Percentiles rank a stretch among this genome's conserved stretches.
Evolutionary conservation across 2,797 vertebrate genomes (phyloP).

Genomic region (Clamator glandarius): DNA sequence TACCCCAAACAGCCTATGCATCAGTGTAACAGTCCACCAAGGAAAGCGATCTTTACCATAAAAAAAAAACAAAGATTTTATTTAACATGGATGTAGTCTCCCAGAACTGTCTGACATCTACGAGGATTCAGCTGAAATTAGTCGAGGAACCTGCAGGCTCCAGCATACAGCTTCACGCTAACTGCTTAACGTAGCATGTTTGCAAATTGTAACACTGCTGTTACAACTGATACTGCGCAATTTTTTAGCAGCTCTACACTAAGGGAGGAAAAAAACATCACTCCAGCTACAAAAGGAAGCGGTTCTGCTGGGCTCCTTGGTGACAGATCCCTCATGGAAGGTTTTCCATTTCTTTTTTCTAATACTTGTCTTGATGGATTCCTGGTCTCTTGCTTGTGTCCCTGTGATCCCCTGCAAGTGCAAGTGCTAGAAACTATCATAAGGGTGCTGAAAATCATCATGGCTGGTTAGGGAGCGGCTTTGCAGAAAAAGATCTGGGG

Average conservation of each 20-base stretch:
- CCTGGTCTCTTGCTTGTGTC: neutral
- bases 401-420: neutral
- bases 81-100: neutral
- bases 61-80: neutral
- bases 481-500: neutral
- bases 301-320: neutral
- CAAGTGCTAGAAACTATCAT: neutral
- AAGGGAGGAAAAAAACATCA: neutral
- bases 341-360: neutral
- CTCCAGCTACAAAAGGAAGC: neutral
- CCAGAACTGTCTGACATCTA: neutral
- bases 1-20: neutral
- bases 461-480: neutral
- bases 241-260: constrained; percentile 18
- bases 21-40: neutral
- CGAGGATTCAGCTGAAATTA: neutral
- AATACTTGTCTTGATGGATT: neutral
- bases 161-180: neutral
- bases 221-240: constrained; percentile 34
- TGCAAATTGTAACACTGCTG: constrained; percentile 45
- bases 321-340: neutral
- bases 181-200: constrained; percentile 15
- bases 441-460: neutral
- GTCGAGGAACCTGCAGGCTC: neutral
- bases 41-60: neutral